Evolutionary conservation across 2,113 vertebrate genomes (phyloP).

Genomic region (Saguinus imperator): DNA sequence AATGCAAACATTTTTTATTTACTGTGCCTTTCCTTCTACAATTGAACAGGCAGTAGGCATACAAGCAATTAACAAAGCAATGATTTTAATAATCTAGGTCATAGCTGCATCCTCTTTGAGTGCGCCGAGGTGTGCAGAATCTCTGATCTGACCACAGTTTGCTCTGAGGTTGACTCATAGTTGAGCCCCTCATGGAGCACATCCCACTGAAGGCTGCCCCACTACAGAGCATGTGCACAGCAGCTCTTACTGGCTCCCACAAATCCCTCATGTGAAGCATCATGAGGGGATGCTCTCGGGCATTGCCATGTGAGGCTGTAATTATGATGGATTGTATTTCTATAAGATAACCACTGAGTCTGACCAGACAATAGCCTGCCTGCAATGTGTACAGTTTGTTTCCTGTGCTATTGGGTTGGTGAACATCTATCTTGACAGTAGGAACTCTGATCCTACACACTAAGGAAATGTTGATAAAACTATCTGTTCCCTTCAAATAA

Average conservation of each 20-base stretch:
- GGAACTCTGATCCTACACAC: neutral
- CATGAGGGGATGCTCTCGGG: neutral
- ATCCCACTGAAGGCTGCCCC: neutral
- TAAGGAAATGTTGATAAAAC: neutral
- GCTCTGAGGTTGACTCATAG: neutral
- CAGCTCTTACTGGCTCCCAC: neutral
- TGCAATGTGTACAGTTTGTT: neutral
- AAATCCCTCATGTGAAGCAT: neutral
- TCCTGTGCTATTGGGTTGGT: neutral
- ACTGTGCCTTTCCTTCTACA: neutral
- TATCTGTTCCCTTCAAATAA: neutral
- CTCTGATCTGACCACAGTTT: neutral
- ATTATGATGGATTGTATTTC: neutral
- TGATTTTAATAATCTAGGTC: neutral
- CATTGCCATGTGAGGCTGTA: neutral
- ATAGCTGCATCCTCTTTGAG: neutral
- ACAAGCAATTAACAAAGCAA: neutral
- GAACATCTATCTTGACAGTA: neutral
- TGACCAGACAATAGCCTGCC: neutral
- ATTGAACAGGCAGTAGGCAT: neutral
- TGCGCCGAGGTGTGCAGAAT: no score
- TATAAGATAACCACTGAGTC: neutral
- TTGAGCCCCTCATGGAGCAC: neutral
- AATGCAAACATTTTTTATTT: neutral
- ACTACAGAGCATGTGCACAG: neutral